phyloP scores from a whole-genome alignment of 2,113 vertebrate species.

The Crotalus tigris region DNA sequence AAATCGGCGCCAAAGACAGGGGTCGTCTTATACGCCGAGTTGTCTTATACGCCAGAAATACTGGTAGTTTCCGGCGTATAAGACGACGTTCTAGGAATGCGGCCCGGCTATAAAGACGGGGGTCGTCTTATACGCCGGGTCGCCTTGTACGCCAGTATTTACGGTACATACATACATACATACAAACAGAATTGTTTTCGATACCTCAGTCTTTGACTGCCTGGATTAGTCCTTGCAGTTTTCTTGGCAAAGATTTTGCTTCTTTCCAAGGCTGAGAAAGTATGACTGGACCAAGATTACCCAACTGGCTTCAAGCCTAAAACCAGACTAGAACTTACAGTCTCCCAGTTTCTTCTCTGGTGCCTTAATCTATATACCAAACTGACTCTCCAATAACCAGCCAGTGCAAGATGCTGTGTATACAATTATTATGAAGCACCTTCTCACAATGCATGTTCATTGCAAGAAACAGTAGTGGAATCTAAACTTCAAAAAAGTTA shows the following conservation, averaged over 20 bases:
- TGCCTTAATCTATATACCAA: background rate
- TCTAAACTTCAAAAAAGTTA: conserved; percentile 28
- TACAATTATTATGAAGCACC: background rate
- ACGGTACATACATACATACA: background rate
- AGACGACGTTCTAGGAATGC: no score
- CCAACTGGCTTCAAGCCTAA: background rate
- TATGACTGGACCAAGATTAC: background rate
- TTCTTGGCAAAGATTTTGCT: background rate
- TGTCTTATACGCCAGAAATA: no score
- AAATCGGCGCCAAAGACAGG: no score
- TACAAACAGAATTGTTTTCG: background rate
- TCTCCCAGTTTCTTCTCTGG: background rate
- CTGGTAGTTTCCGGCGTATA: no score
- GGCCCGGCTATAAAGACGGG: no score
- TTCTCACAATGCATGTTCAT: background rate
- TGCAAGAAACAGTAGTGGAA: conserved; percentile 11
- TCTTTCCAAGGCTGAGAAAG: background rate
- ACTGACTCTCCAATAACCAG: background rate
- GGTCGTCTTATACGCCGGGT: no score
- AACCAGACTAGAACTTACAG: background rate
- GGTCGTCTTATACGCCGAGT: no score
- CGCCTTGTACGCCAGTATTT: no score
- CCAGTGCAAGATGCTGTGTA: background rate
- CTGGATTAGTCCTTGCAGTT: background rate
- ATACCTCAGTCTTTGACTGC: background rate